Conservation (phyloP, 2,797 vertebrate genomes). For the Nyctalus aviator region DNA sequence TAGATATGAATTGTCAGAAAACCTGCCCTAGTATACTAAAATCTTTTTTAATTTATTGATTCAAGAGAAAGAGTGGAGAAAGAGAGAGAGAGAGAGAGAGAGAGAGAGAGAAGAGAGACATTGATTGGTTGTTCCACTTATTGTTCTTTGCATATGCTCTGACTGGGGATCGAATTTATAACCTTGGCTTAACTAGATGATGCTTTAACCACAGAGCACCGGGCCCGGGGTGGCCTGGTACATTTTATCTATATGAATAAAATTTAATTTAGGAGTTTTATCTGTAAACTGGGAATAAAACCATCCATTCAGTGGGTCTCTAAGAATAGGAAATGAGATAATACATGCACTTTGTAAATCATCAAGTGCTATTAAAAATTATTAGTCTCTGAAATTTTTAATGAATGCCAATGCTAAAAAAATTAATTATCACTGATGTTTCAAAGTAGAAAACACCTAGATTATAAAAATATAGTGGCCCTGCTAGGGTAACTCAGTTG, state of each 20-base stretch:
- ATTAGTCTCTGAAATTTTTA: slow-evolving; percentile 24
- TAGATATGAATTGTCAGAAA: background rate
- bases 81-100: background rate
- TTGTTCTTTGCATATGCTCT: background rate
- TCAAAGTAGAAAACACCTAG: slow-evolving; percentile 49
- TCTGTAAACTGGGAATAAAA: slow-evolving; percentile 66
- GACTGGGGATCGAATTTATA: background rate
- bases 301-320: background rate
- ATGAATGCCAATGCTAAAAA: slow-evolving; percentile 35
- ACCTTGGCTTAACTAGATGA: background rate
- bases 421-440: slow-evolving; percentile 15
- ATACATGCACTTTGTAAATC: background rate
- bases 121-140: background rate
- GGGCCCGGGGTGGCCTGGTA: background rate
- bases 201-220: background rate
- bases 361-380: slow-evolving; percentile 50
- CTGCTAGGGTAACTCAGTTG: background rate
- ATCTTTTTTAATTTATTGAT: background rate
- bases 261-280: slow-evolving; percentile 61
- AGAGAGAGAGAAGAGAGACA: background rate
- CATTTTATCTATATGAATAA: slow-evolving; percentile 43
- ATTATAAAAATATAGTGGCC: background rate
- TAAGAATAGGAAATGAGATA: slow-evolving; percentile 61
- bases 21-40: background rate
- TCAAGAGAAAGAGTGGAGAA: background rate